These are phyloP conservation scores for Laspeyria flexula DNA, from an alignment of 2,888 invertebrate genomes.

Conservation along the genomic window DNA sequence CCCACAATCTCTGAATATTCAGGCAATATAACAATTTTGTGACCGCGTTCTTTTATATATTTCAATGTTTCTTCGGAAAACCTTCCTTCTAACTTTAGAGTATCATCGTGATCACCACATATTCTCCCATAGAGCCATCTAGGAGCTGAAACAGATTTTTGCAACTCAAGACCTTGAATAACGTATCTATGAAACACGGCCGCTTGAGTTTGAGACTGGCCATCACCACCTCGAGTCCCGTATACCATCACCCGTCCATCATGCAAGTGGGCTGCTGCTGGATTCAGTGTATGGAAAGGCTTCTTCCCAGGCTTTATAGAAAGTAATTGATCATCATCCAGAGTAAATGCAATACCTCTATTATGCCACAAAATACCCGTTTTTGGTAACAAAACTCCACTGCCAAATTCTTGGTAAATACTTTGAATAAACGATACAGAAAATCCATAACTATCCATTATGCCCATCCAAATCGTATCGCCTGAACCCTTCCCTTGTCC, in stretches of 20 bases:
- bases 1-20: slow-evolving; percentile 61
- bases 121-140: slow-evolving; percentile 72
- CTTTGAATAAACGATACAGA: slow-evolving; percentile 81
- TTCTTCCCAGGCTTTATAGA: slow-evolving; percentile 73
- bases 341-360: slow-evolving; percentile 65
- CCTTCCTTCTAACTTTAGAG: slow-evolving; percentile 65
- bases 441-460: slow-evolving; percentile 76
- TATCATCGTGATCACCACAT: slow-evolving; percentile 45
- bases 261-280: slow-evolving; percentile 70
- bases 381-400: slow-evolving; percentile 69
- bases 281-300: slow-evolving; percentile 74
- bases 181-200: slow-evolving; percentile 78
- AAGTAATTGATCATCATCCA: slow-evolving; percentile 60
- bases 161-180: slow-evolving; percentile 65
- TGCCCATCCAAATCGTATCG: slow-evolving; percentile 79
- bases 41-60: slow-evolving; percentile 66
- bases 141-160: slow-evolving; percentile 63
- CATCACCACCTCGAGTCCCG: slow-evolving; percentile 77
- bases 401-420: slow-evolving; percentile 68
- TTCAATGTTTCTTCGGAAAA: slow-evolving; percentile 62
- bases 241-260: slow-evolving; percentile 75
- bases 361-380: slow-evolving; percentile 80
- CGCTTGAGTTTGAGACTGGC: slow-evolving; percentile 77
- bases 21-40: slow-evolving; percentile 57
- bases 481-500: slow-evolving; percentile 65